Base-by-base conservation (phyloP, 2,888 invertebrate species). In the Lasioglossum pauxillum region DNA sequence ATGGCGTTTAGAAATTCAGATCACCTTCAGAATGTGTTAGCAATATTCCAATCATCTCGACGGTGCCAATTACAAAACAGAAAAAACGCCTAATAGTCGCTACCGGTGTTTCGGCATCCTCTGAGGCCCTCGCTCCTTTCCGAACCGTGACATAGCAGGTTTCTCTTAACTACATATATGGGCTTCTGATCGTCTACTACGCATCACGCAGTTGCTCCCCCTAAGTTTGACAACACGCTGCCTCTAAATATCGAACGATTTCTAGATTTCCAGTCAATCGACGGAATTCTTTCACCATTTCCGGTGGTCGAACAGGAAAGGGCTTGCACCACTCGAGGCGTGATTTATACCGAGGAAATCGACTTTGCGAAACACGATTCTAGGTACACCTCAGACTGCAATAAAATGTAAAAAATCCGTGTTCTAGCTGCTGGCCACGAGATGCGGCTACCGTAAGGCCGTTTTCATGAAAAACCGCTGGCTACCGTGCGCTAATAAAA, bases 41-140 rank as follows among this genome's bases (percentile, higher is more conserved):
- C 38, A 38, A 46, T 76, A 75, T 46, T 71, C 77, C 76, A 57
- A 35, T 60, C 71, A 31, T 71, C 73, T 64, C n/a, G 78, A 82
- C 60, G 78, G 67, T 86, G 81, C 78, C 75, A 81, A 81, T 86
- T 85, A 83, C 57, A 78, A 64, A 78, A 16, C 14, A 31, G 64
- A 49, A 44, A 80, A 81, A 83, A 72, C 88, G 82, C 53, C 83
- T 87, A 90, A 90, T 90, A 88, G 84, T 75, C 78, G 92, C 92
- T 92, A 92, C 92, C 89, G 92, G 91, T 92, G 88, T 93, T 92
- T 92, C 92, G 92, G 92, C 89, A 89, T 90, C 87, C 90, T 92
- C 90, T 88, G 90, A 60, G 57, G 1, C 57, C 27, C 57, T 87
- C 85, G 88, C 84, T 77, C 85, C 80, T 88, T 81, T 79, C 83